phyloP scores from a whole-genome alignment of 2,888 invertebrate species.

The Oconnorella tubifera region DNA sequence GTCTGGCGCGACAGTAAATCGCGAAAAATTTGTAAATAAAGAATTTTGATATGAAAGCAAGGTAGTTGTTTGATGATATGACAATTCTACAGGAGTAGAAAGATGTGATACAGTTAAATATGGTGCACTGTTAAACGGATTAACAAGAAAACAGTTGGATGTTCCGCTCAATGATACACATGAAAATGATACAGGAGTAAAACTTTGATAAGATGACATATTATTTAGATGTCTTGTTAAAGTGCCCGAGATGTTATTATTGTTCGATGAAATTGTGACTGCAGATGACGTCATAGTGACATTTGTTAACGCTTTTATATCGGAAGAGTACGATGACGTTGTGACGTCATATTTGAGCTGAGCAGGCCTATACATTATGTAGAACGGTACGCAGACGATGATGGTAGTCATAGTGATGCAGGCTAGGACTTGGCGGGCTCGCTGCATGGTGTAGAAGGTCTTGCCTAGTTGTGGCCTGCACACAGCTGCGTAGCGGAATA shows the following conservation, averaged over 20 bases:
- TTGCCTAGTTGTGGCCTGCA: slow-evolving; percentile 51
- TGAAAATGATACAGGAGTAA: background rate
- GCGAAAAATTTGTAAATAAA: too few species aligned
- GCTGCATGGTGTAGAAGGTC: slow-evolving; percentile 42
- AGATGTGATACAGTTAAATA: background rate
- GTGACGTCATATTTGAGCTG: slow-evolving; percentile 17
- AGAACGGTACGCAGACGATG: slow-evolving; percentile 48
- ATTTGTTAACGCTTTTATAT: background rate
- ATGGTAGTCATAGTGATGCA: slow-evolving; percentile 34
- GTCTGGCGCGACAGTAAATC: background rate
- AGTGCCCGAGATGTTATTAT: too few species aligned
- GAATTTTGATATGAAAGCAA: too few species aligned
- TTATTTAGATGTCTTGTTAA: too few species aligned
- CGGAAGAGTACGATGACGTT: background rate
- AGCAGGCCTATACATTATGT: slow-evolving; percentile 41
- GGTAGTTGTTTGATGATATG: background rate
- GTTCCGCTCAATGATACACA: background rate
- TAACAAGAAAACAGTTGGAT: too few species aligned
- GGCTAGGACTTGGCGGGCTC: slow-evolving; percentile 63
- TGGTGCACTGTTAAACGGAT: too few species aligned
- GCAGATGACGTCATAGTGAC: background rate
- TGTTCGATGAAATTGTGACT: too few species aligned
- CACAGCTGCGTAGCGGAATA: slow-evolving; percentile 74
- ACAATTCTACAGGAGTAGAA: background rate
- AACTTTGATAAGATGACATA: background rate